Conservation (phyloP, 2,797 vertebrate species). For the Yasuhikotakia modesta region DNA sequence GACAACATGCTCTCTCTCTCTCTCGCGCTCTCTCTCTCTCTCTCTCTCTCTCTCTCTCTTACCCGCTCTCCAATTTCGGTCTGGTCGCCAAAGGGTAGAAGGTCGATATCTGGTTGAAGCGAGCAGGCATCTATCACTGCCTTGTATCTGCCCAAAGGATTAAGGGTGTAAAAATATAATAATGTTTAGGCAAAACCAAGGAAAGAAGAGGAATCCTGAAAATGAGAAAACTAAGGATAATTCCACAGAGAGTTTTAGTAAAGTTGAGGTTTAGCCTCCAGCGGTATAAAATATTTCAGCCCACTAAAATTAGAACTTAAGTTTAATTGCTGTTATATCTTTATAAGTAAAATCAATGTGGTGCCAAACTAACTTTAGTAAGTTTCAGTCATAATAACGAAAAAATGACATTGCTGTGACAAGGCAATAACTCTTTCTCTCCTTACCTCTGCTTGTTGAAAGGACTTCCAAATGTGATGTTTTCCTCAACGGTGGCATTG, state of each 20-base stretch:
- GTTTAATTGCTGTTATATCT: not conserved
- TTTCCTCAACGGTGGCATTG: constrained; percentile 96
- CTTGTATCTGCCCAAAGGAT: constrained; percentile 84
- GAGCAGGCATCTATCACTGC: constrained; percentile 96
- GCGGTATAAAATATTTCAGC: not conserved
- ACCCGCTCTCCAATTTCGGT: constrained; percentile 99
- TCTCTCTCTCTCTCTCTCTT: constrained; percentile 73
- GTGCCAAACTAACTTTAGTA: too few relatives aligned
- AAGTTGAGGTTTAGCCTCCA: not conserved
- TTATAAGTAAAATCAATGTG: too few relatives aligned
- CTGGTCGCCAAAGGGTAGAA: constrained; percentile 96
- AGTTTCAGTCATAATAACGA: not conserved
- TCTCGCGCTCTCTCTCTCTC: constrained; percentile 75
- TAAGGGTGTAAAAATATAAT: constrained; percentile 12
- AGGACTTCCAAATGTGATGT: constrained; percentile 94
- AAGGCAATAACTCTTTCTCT: not conserved
- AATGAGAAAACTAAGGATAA: not conserved
- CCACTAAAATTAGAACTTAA: not conserved
- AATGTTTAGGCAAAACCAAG: constrained; percentile 15
- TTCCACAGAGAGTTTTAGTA: constrained; percentile 23
- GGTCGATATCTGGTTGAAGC: constrained; percentile 95
- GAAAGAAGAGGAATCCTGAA: not conserved
- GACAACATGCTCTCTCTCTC: not conserved
- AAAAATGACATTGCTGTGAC: too few relatives aligned
- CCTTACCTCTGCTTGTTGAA: constrained; percentile 93